phyloP scores from a whole-genome alignment of 1,140 invertebrate species.

The Trialeurodes vaporariorum region DNA sequence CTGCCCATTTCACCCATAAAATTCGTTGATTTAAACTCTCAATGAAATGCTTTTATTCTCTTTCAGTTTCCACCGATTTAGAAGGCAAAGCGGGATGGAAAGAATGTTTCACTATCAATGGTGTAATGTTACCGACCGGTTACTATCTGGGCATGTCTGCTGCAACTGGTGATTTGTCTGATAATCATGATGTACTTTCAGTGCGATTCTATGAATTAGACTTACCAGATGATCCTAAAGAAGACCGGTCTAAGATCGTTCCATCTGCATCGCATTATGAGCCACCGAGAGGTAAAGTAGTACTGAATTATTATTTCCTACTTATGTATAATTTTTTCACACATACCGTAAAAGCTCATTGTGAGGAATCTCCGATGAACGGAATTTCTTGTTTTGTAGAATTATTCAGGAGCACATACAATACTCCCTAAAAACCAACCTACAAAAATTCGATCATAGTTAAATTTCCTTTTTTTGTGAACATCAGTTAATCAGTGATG shows the following conservation, averaged over 20 bases:
- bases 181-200: constrained; percentile 92
- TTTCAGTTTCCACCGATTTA: constrained; percentile 75
- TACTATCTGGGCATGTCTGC: constrained; percentile 92
- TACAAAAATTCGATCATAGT: too few species aligned
- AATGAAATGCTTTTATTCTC: constrained; percentile 14
- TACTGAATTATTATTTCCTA: too few species aligned
- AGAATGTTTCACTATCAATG: constrained; percentile 81
- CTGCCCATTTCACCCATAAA: too few species aligned
- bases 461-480: too few species aligned
- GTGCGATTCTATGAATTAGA: constrained; percentile 86
- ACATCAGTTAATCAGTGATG: too few species aligned
- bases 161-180: constrained; percentile 91
- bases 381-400: too few species aligned
- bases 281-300: constrained; percentile 57
- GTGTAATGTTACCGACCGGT: constrained; percentile 83
- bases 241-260: constrained; percentile 59
- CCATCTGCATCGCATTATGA: constrained; percentile 73
- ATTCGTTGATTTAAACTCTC: too few species aligned
- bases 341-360: too few species aligned
- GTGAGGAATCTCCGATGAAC: too few species aligned
- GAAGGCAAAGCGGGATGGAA: constrained; percentile 88
- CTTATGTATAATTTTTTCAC: too few species aligned
- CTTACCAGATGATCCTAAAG: constrained; percentile 41
- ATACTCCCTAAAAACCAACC: too few species aligned
- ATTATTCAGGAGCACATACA: too few species aligned